Evolutionary conservation across 1,140 invertebrate genomes (phyloP), one percentile per base, ranked within the genome.

Genomic region (Drosophila orosa): DNA sequence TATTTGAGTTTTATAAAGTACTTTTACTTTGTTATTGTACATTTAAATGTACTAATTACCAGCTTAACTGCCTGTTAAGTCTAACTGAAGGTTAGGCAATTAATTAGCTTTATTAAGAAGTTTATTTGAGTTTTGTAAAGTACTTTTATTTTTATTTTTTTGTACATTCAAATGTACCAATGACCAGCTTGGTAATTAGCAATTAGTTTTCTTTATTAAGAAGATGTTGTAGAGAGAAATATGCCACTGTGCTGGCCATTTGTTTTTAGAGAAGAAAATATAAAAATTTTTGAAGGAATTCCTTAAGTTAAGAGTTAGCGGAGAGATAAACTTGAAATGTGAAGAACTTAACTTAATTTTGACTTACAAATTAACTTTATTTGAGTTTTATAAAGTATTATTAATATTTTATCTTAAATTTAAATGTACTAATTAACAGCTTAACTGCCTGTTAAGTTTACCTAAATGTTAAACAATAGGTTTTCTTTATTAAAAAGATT

Each of bases 211-310:
- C 24, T 3, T 0, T 10, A n/a, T 9, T 1, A 4, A 0, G 5
- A 10, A 10, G 1, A 44, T 15, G 7, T 47, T 22, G 3, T 15
- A 1, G 5, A 3, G 9, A 1, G 10, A 29, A 44, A 13, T 44
- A 13, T 13, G 10, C 10, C 69, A 73, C 67, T 52, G 69, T 73
- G 29, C 22, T 12, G 5, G 57, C 57, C 60, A 63, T 33, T 63
- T 55, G 29, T 54, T 40, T 54, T 47, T 58, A 69, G 59, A 62
- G n/a, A n/a, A n/a, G n/a, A n/a, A n/a, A n/a, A n/a, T n/a, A n/a
- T n/a, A n/a, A n/a, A n/a, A n/a, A n/a, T n/a, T n/a, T n/a, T n/a
- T n/a, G n/a, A n/a, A n/a, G n/a, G n/a, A n/a, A n/a, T n/a, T n/a
- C n/a, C n/a, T n/a, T n/a, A n/a, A n/a, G n/a, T n/a, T n/a, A n/a